phyloP scores from a whole-genome alignment of 2,797 vertebrate genomes.

The Thaleichthys pacificus region DNA sequence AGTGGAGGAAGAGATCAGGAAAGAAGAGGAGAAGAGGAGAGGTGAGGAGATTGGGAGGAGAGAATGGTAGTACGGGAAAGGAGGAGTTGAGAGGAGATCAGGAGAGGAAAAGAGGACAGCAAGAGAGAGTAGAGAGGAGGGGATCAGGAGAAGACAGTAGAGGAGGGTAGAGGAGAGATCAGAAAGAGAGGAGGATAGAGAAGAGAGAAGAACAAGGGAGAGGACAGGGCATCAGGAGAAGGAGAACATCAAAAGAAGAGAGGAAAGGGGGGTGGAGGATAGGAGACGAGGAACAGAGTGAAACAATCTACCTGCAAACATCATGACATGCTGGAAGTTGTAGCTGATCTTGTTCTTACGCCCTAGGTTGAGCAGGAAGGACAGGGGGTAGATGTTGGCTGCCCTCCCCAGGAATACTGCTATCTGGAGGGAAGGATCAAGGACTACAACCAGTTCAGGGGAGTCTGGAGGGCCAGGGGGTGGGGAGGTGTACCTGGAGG shows the following conservation, averaged over 20 bases:
- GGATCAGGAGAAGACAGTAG: not conserved
- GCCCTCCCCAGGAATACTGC: slow-evolving; percentile 96
- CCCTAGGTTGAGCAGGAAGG: slow-evolving; percentile 93
- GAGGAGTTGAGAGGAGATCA: too few relatives aligned
- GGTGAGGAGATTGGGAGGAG: not conserved
- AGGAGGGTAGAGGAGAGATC: not conserved
- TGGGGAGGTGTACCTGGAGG: too few relatives aligned
- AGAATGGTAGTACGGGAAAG: not conserved
- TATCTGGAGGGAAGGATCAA: slow-evolving; percentile 72
- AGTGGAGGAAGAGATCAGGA: not conserved
- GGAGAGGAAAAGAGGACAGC: slow-evolving; percentile 3
- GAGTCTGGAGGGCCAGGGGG: too few relatives aligned
- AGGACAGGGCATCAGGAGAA: not conserved
- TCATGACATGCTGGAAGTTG: slow-evolving; percentile 98
- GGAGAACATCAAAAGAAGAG: not conserved
- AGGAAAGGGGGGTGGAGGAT: not conserved
- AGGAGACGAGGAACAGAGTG: not conserved
- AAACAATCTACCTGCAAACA: slow-evolving; percentile 88
- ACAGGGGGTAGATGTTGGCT: slow-evolving; percentile 96
- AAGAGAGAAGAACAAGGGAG: not conserved
- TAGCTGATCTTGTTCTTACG: slow-evolving; percentile 91
- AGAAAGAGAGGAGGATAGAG: not conserved
- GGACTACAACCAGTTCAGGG: not conserved
- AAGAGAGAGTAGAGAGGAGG: not conserved
- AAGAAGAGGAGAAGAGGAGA: not conserved